Base-by-base conservation (phyloP, 2,113 vertebrate genomes). In the Tenebrosternarchus preto region DNA sequence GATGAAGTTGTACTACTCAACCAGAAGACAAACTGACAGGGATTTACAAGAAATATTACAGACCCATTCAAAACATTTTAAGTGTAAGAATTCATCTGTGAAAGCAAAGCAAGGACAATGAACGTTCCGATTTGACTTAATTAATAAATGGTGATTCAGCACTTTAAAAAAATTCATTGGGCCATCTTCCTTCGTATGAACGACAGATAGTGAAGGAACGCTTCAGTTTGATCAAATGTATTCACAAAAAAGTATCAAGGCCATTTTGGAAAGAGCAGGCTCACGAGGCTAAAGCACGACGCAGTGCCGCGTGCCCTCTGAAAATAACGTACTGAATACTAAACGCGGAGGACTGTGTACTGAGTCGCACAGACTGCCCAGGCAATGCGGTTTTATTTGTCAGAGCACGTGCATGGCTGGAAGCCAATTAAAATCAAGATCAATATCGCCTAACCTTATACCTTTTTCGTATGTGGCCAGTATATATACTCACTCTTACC, bases 381-480 rank as follows among this genome's bases (percentile, higher is more conserved):
- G 69, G 15, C 2, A 46, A 19, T 53, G 22, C 11, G 11, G 43
- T 5, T 59, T 84, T 77, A 59, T 75, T 76, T 56, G 64, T 61
- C 59, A 63, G 29, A 33, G 46, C 46, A 36, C 74, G 53, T 70
- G 50, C 59, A 60, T 33, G 29, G 66, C 43, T 67, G 55, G 39
- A 56, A 78, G 72, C 80, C 66, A 78, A 66, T 84, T 84, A 78
- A 76, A 53, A 22, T 64, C 33, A 43, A 27, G 55, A 78, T 84
- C 70, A 70, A 81, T 82, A n/a, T n/a, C n/a, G n/a, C n/a, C n/a
- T n/a, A n/a, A n/a, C n/a, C n/a, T n/a, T n/a, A n/a, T n/a, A n/a
- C n/a, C n/a, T n/a, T n/a, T n/a, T n/a, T n/a, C n/a, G n/a, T n/a
- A n/a, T n/a, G n/a, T n/a, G n/a, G n/a, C n/a, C n/a, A n/a, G n/a